A percentile compares a stretch with the other conserved stretches of the same genome.
Conservation (phyloP, 2,113 vertebrate species). For the Nesogale talazaci region DNA sequence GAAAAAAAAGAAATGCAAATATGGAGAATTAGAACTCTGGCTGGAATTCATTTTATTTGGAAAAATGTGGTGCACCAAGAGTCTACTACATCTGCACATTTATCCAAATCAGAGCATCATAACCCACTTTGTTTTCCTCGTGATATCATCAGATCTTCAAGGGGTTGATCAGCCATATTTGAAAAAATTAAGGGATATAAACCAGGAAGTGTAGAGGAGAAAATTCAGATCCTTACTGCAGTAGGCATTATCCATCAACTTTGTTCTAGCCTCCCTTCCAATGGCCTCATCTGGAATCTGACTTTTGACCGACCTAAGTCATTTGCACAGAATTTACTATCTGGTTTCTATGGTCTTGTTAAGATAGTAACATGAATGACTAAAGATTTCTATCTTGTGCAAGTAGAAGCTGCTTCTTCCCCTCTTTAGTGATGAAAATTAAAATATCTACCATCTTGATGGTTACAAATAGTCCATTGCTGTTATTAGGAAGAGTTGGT, state of each 20-base stretch:
- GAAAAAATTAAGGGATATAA: background rate
- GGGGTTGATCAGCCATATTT: background rate
- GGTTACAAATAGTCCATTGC: too few relatives aligned
- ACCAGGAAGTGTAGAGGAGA: background rate
- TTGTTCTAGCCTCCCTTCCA: rapidly evolving
- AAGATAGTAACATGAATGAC: background rate
- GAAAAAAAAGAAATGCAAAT: background rate
- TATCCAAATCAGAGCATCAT: background rate
- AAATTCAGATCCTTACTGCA: background rate
- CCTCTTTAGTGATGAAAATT: background rate
- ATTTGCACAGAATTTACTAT: background rate
- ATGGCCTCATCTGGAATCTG: background rate
- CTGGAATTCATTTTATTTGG: background rate
- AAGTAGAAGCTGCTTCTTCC: background rate
- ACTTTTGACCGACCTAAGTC: too few relatives aligned
- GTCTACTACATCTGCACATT: background rate
- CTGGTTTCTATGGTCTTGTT: background rate
- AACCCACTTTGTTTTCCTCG: background rate
- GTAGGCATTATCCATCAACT: too few relatives aligned
- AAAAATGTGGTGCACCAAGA: background rate
- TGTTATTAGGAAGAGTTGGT: too few relatives aligned
- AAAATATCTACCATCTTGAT: background rate
- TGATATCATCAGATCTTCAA: too few relatives aligned
- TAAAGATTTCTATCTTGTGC: background rate
- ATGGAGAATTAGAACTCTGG: background rate